Base-by-base conservation (phyloP, 2,797 vertebrate genomes). In the Craterocephalus amniculus region DNA sequence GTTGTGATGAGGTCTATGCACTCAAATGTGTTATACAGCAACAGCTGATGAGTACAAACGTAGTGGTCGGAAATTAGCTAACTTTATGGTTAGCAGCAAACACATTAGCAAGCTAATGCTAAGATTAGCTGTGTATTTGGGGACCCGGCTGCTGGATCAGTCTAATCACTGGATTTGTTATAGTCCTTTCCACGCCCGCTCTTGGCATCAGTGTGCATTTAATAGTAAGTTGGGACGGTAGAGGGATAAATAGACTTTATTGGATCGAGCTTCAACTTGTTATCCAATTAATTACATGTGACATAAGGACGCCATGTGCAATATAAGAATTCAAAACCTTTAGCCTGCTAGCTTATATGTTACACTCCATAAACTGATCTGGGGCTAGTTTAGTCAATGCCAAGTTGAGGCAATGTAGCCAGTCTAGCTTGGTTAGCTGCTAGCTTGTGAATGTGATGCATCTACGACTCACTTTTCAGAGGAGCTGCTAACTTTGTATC, bases 31-130 rank as follows among this genome's bases (percentile, higher is more conserved):
- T 40, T 2, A 34, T 57, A 32, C 22, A 6, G 11, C 8, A 7
- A 2, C 40, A 34, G 24, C 20, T 32, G 35, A 20, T 1, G 2
- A 60, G 8, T 54, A 5, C 32, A n/a, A 27, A 20, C 1, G 16
- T 24, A 9, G 0, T 65, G 49, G 52, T 69, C 5, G 9, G 6
- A 35, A 70, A 49, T 62, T 4, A 12, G 72, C 74, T 66, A 76
- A 84, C 80, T 91, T 83, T 86, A 32, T 65, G 54, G 55, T 85
- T 87, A 86, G 81, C 80, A 24, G 34, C 58, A 52, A 51, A 58
- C 58, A 65, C 35, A 63, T 80, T 88, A 89, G 90, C 91, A 78
- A 11, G 85, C 88, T 91, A 83, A 43, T 16, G 86, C 83, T 88
- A 90, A 76, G 67, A 38, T 61, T 83, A 89, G 87, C 86, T 43